phyloP scores from a whole-genome alignment of 1,140 invertebrate genomes.

The Cyclargus thomasi region DNA sequence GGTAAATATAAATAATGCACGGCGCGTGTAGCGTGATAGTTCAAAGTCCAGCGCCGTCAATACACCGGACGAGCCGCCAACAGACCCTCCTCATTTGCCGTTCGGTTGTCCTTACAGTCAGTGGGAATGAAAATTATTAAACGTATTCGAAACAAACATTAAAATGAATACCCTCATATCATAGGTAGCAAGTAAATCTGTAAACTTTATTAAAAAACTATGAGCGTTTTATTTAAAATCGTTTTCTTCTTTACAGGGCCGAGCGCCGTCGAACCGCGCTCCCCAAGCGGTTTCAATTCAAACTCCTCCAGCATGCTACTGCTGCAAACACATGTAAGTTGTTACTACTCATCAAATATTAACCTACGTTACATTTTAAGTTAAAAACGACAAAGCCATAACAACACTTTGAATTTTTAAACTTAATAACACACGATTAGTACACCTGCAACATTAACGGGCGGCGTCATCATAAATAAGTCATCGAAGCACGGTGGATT shows the following conservation, averaged over 20 bases:
- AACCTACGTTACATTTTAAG: not conserved
- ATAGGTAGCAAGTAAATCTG: not conserved
- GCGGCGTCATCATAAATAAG: slow-evolving; percentile 33
- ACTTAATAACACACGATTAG: slow-evolving; percentile 25
- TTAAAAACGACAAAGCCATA: not conserved
- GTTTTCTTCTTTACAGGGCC: slow-evolving; percentile 67
- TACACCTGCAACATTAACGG: slow-evolving; percentile 30
- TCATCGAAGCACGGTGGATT: slow-evolving; percentile 32
- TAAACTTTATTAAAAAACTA: not conserved
- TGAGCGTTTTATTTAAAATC: slow-evolving; percentile 19
- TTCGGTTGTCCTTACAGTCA: slow-evolving; percentile 4
- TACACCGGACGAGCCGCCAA: slow-evolving; percentile 38
- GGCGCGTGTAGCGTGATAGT: slow-evolving; percentile 70
- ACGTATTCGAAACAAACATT: not conserved
- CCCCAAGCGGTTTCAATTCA: slow-evolving; percentile 64
- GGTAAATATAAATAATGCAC: slow-evolving; percentile 74
- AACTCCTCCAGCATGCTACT: slow-evolving; percentile 75
- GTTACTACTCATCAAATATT: not conserved
- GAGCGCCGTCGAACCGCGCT: slow-evolving; percentile 70
- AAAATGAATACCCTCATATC: not conserved
- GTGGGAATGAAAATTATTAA: not conserved
- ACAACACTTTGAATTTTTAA: slow-evolving; percentile 17
- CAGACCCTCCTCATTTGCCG: slow-evolving; percentile 30
- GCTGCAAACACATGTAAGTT: slow-evolving; percentile 75
- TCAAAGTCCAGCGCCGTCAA: slow-evolving; percentile 61